Conservation (phyloP, 2,113 vertebrate species). For the Mesoclemmys tuberculata region DNA sequence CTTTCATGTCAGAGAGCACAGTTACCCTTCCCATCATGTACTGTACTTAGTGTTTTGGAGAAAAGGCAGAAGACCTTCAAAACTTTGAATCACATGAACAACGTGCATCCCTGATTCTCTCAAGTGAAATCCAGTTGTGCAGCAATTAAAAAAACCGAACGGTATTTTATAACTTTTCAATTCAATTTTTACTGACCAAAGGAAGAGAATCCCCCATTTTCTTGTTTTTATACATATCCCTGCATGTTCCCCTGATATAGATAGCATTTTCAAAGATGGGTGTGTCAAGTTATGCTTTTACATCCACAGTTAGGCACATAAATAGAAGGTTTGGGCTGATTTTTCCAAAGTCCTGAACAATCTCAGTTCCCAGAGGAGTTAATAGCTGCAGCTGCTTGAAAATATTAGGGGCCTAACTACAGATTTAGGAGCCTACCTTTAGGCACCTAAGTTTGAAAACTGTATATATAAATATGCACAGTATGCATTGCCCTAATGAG, state of each 20-base stretch:
- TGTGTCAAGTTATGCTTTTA: not conserved
- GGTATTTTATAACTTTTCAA: conserved; percentile 9
- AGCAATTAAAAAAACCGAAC: conserved; percentile 20
- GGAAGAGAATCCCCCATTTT: not conserved
- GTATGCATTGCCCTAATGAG: not conserved
- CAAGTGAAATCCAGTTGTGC: not conserved
- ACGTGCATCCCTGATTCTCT: not conserved
- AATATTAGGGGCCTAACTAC: not conserved
- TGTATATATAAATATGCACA: not conserved
- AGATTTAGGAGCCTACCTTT: not conserved
- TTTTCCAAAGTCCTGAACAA: not conserved
- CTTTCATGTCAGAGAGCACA: not conserved
- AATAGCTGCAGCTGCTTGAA: not conserved
- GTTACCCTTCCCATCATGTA: not conserved
- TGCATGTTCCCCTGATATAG: not conserved
- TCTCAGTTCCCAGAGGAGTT: not conserved
- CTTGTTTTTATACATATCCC: not conserved
- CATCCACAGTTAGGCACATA: not conserved
- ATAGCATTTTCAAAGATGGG: not conserved
- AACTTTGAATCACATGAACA: not conserved
- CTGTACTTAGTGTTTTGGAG: not conserved
- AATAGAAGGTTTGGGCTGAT: not conserved
- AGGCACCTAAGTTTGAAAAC: not conserved
- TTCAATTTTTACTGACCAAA: not conserved
- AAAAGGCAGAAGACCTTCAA: not conserved